Conservation (phyloP, 2,888 invertebrate species). For the Caenorhabditis sinica region DNA sequence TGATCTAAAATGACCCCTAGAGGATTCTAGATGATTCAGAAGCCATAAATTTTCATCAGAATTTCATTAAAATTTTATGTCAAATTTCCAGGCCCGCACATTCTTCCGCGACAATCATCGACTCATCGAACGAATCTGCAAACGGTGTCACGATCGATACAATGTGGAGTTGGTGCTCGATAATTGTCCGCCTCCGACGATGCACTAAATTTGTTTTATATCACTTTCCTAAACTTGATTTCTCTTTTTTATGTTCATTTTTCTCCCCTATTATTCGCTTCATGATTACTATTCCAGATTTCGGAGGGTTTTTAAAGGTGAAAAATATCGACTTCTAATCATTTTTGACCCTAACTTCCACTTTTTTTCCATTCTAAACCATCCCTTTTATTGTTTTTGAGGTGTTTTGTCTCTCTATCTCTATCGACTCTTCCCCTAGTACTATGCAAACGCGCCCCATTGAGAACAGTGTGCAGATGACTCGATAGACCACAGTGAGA, state of each 20-base stretch:
- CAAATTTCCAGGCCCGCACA: slow-evolving; percentile 56
- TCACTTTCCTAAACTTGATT: neutral
- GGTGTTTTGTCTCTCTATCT: no score
- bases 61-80: neutral
- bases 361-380: neutral
- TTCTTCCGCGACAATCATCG: slow-evolving; percentile 50
- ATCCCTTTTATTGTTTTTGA: no score
- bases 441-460: no score
- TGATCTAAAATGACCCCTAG: no score
- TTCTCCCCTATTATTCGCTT: slow-evolving; percentile 7
- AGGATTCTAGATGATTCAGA: neutral
- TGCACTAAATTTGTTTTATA: neutral
- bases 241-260: neutral
- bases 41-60: neutral
- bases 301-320: neutral
- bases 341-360: neutral
- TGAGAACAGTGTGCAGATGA: no score
- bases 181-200: slow-evolving; percentile 37
- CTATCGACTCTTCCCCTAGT: no score
- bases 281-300: neutral
- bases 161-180: slow-evolving; percentile 55
- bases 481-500: no score
- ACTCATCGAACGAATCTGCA: slow-evolving; percentile 54
- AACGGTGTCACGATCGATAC: slow-evolving; percentile 38
- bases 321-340: no score